phyloP scores from a whole-genome alignment of 2,888 invertebrate genomes.

The Sabatieria punctata region DNA sequence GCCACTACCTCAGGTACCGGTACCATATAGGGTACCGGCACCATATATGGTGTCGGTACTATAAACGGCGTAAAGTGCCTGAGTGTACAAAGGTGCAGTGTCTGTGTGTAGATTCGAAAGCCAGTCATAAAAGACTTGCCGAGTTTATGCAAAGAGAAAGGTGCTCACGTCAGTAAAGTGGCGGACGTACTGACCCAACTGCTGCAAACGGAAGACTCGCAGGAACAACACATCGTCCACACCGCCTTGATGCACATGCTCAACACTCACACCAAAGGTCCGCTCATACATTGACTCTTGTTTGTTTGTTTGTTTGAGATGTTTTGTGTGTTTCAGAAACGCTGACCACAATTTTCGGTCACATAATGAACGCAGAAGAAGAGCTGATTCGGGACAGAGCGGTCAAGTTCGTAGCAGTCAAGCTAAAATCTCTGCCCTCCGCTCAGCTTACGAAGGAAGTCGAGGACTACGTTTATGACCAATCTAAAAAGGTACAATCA shows the following conservation, averaged over 20 bases:
- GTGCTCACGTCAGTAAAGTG: constrained; percentile 63
- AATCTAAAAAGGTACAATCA: constrained; percentile 69
- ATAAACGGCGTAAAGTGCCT: too few species aligned
- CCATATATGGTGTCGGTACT: too few species aligned
- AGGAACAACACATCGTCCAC: constrained; percentile 65
- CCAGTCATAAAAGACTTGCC: constrained; percentile 84
- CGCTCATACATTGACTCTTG: too few species aligned
- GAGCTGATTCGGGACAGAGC: constrained; percentile 65
- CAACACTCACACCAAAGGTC: constrained; percentile 32
- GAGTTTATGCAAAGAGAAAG: constrained; percentile 58
- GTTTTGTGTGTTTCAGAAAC: constrained; percentile 38
- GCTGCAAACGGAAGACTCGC: constrained; percentile 62
- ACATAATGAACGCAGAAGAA: constrained; percentile 47
- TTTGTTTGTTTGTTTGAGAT: background rate
- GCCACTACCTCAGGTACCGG: too few species aligned
- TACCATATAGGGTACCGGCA: too few species aligned
- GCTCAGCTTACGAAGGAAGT: constrained; percentile 62
- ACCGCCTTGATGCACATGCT: constrained; percentile 61
- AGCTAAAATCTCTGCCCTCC: constrained; percentile 58
- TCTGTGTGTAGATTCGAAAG: constrained; percentile 56
- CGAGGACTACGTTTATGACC: constrained; percentile 62
- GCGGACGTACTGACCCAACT: constrained; percentile 81
- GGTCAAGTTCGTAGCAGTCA: constrained; percentile 66
- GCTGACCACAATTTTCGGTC: constrained; percentile 50
- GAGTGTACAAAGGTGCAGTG: background rate